phyloP scores from a whole-genome alignment of 2,888 invertebrate genomes.

The Scaptomyza caliginosa region DNA sequence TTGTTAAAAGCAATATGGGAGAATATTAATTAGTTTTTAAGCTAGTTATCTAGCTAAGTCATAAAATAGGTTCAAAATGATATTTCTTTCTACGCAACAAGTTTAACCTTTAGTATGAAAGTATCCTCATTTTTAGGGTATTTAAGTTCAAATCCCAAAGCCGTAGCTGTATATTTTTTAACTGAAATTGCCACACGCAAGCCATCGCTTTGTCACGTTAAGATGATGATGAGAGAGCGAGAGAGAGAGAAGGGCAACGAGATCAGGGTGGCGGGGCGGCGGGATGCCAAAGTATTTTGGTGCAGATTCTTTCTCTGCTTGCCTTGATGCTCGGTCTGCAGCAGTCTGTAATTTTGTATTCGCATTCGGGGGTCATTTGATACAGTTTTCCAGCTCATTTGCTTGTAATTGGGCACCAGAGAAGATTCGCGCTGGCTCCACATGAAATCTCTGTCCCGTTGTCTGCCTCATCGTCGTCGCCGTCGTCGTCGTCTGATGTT shows the following conservation, averaged over 20 bases:
- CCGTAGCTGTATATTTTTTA: conserved; percentile 55
- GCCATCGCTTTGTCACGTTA: conserved; percentile 83
- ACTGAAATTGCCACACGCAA: conserved; percentile 85
- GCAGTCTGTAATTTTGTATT: conserved; percentile 75
- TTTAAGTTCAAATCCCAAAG: conserved; percentile 26
- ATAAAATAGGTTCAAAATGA: no score
- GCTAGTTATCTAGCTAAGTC: no score
- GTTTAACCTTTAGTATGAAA: no score
- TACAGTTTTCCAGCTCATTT: conserved; percentile 85
- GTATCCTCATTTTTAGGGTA: conserved; percentile 27
- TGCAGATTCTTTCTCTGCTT: conserved; percentile 49
- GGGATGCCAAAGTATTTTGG: conserved; percentile 38
- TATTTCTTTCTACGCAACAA: no score
- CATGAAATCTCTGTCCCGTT: conserved; percentile 50
- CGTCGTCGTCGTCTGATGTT: conserved; percentile 16
- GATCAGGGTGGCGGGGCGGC: background rate
- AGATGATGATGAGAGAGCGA: conserved; percentile 29
- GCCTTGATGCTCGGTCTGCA: conserved; percentile 12
- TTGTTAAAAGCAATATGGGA: background rate
- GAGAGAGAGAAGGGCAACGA: background rate
- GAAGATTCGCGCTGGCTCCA: conserved; percentile 62
- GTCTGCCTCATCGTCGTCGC: conserved; percentile 14
- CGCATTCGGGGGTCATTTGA: conserved; percentile 83
- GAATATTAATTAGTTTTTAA: background rate
- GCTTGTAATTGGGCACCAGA: conserved; percentile 84